Conservation (phyloP, 2,113 vertebrate species). For the Fulmarus glacialis region DNA sequence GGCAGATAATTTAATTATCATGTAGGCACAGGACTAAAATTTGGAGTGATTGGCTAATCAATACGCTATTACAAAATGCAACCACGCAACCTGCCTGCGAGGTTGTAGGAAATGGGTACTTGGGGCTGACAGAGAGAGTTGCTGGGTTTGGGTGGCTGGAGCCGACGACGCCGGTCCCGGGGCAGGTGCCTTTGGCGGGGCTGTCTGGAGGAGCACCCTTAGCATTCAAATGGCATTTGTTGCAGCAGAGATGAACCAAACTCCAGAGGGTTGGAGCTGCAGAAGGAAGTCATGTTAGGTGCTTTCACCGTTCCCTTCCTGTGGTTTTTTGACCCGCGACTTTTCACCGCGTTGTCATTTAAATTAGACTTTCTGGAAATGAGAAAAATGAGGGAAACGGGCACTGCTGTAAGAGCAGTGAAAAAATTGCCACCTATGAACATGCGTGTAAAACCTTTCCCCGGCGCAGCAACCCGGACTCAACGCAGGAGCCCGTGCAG, state of each 20-base stretch:
- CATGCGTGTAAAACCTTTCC: fast-evolving
- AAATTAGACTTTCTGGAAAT: background rate
- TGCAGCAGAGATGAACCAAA: background rate
- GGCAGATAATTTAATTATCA: constrained; percentile 75
- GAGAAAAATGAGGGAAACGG: background rate
- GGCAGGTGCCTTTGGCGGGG: background rate
- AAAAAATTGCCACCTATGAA: background rate
- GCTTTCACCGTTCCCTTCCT: background rate
- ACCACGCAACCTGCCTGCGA: background rate
- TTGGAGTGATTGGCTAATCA: constrained; percentile 71
- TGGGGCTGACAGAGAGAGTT: background rate
- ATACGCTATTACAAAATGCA: background rate
- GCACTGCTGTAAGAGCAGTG: background rate
- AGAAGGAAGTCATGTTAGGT: fast-evolving
- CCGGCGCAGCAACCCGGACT: background rate
- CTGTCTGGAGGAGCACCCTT: background rate
- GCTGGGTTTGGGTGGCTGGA: background rate
- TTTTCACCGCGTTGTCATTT: background rate
- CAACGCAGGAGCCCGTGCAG: background rate
- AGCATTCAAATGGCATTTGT: background rate
- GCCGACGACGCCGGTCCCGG: background rate
- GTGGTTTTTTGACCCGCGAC: background rate
- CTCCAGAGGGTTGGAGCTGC: background rate
- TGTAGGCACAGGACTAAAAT: constrained; percentile 68
- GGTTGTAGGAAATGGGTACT: background rate